phyloP scores from a whole-genome alignment of 2,797 vertebrate species.

The Vultur gryphus region DNA sequence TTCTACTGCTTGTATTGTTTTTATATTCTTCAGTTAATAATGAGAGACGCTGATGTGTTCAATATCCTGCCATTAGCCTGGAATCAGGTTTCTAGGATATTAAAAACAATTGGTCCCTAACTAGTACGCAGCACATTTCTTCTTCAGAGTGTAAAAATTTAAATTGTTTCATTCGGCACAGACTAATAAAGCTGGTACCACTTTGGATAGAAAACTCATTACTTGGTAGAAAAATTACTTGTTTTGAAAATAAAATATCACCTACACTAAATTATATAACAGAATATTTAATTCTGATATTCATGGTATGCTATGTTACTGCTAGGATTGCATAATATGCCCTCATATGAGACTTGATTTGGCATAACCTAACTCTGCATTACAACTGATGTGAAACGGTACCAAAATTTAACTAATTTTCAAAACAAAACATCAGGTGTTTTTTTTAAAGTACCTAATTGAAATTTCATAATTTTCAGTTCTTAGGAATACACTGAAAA shows the following conservation, averaged over 20 bases:
- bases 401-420: not conserved
- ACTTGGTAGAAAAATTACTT: not conserved
- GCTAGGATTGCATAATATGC: not conserved
- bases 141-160: not conserved
- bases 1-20: not conserved
- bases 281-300: not conserved
- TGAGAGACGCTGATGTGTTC: not conserved
- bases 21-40: not conserved
- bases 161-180: not conserved
- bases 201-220: not conserved
- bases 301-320: not conserved
- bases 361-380: not conserved
- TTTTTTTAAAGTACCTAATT: not conserved
- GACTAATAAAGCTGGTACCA: not conserved
- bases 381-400: not conserved
- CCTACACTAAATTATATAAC: not conserved
- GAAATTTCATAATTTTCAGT: not conserved
- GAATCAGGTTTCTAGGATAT: not conserved
- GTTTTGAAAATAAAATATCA: not conserved
- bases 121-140: not conserved
- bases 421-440: not conserved
- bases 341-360: not conserved
- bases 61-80: not conserved
- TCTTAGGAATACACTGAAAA: not conserved
- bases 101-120: constrained; percentile 4